A percentile compares a stretch with the other conserved stretches of the same genome.
Conservation (phyloP, 2,113 vertebrate species). For the Oryzias celebensis region DNA sequence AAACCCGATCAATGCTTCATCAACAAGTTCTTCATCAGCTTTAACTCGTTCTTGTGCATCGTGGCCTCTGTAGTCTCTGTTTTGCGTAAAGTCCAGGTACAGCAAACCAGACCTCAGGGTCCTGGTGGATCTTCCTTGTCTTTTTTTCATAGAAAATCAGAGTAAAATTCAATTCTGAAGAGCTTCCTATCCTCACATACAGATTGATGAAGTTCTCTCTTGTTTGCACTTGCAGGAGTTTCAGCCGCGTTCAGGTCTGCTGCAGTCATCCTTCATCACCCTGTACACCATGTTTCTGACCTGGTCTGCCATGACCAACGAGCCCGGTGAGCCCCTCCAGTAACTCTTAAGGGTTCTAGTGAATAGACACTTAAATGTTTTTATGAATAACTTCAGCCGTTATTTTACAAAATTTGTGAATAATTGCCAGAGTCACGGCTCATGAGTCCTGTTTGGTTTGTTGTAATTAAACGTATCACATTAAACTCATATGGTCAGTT, state of each 20-base stretch:
- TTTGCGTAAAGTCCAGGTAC: conserved; percentile 88
- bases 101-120: not conserved
- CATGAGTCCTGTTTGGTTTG: no score
- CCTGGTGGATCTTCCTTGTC: not conserved
- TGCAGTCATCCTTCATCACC: conserved; percentile 96
- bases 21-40: conserved; percentile 96
- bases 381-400: no score
- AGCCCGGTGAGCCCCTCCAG: conserved; percentile 81
- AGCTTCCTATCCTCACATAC: no score
- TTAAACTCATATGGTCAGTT: no score
- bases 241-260: conserved; percentile 93
- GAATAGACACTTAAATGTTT: no score
- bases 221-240: conserved; percentile 81
- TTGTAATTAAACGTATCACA: no score
- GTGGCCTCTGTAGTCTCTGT: conserved; percentile 90
- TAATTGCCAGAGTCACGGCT: no score
- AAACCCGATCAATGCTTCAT: conserved; percentile 89
- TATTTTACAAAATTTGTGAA: no score
- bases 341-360: no score
- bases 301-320: conserved; percentile 99
- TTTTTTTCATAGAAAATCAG: no score
- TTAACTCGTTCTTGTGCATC: conserved; percentile 95
- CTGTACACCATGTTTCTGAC: conserved; percentile 98
- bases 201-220: not conserved
- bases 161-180: no score